A percentile compares a stretch with the other conserved stretches of the same genome.
phyloP scores from a whole-genome alignment of 92 coral and sea anemone species.

The Epizoanthus illoricatus region DNA sequence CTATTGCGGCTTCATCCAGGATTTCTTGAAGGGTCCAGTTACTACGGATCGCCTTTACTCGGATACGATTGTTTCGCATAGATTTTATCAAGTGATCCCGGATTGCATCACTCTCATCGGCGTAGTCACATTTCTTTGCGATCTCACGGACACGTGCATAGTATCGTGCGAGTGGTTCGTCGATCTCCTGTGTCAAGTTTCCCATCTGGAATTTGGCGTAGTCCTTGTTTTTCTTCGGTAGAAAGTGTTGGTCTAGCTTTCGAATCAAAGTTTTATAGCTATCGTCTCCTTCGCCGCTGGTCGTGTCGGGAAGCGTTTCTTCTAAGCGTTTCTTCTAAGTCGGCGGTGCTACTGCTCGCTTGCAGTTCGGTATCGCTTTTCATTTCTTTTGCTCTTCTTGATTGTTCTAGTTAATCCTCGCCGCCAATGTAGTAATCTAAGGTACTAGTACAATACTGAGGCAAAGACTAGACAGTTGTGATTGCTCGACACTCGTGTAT shows the following conservation, averaged over 20 bases:
- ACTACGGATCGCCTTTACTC: constrained; percentile 18
- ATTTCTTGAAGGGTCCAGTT: constrained; percentile 39
- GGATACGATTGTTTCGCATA: constrained; percentile 32
- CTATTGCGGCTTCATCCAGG: constrained; percentile 32
- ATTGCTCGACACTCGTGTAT: constrained; percentile 11
- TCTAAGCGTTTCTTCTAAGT: too few relatives aligned
- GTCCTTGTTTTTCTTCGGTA: constrained; percentile 34
- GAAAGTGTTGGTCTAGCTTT: constrained; percentile 53
- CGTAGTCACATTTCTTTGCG: constrained; percentile 42
- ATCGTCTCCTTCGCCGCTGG: constrained; percentile 31
- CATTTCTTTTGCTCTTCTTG: constrained; percentile 12
- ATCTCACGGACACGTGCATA: constrained; percentile 36
- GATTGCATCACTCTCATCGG: constrained; percentile 39
- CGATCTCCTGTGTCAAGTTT: constrained; percentile 20
- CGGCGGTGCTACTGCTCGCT: constrained; percentile 40
- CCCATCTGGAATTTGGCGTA: constrained; percentile 34
- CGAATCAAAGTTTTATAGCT: constrained; percentile 21
- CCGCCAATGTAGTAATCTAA: constrained; percentile 36
- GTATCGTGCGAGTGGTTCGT: constrained; percentile 34
- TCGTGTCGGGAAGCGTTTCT: constrained; percentile 44
- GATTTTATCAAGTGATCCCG: constrained; percentile 47
- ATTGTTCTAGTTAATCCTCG: constrained; percentile 36
- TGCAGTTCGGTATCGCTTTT: neutral
- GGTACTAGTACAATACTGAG: constrained; percentile 3
- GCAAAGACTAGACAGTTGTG: constrained; percentile 13